phyloP scores from a whole-genome alignment of 1,140 invertebrate genomes.

The Caligus rogercresseyi region DNA sequence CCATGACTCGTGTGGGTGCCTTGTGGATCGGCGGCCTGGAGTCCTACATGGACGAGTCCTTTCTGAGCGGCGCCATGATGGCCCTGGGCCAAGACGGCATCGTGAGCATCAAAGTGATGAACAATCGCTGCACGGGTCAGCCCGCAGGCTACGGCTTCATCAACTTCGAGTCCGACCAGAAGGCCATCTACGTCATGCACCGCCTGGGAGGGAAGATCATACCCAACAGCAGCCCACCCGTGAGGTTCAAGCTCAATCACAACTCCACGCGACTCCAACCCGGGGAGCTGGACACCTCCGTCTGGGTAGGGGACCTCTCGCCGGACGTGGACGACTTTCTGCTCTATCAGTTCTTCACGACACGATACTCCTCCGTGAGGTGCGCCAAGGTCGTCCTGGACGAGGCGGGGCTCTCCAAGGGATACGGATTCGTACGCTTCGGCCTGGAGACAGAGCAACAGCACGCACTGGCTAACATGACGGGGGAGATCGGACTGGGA shows the following conservation, averaged over 20 bases:
- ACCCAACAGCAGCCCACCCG: conserved; percentile 52
- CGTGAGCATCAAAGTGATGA: conserved; percentile 56
- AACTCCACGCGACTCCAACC: conserved; percentile 29
- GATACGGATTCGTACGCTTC: conserved; percentile 20
- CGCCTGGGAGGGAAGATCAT: conserved; percentile 92
- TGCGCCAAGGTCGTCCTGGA: conserved; percentile 20
- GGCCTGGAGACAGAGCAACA: conserved; percentile 17
- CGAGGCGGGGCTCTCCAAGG: conserved; percentile 15
- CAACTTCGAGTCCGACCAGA: conserved; percentile 63
- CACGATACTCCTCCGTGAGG: conserved; percentile 65
- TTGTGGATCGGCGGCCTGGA: conserved; percentile 20
- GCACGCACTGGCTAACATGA: conserved; percentile 18
- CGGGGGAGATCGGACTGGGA: conserved; percentile 18
- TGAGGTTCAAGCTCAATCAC: conserved; percentile 72
- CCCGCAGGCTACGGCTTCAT: conserved; percentile 88
- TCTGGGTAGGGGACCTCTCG: conserved; percentile 86
- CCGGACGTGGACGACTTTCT: conserved; percentile 88
- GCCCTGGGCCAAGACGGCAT: conserved; percentile 72
- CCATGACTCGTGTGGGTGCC: conserved; percentile 18
- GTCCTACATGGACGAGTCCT: conserved; percentile 28
- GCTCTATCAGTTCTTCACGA: conserved; percentile 73
- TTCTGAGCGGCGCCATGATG: conserved; percentile 69
- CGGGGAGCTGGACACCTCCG: conserved; percentile 67
- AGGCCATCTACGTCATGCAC: conserved; percentile 79
- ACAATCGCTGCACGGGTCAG: conserved; percentile 76